A percentile compares a stretch with the other conserved stretches of the same genome.
phyloP scores from a whole-genome alignment of 2,113 vertebrate genomes.

The Lanius ludovicianus region DNA sequence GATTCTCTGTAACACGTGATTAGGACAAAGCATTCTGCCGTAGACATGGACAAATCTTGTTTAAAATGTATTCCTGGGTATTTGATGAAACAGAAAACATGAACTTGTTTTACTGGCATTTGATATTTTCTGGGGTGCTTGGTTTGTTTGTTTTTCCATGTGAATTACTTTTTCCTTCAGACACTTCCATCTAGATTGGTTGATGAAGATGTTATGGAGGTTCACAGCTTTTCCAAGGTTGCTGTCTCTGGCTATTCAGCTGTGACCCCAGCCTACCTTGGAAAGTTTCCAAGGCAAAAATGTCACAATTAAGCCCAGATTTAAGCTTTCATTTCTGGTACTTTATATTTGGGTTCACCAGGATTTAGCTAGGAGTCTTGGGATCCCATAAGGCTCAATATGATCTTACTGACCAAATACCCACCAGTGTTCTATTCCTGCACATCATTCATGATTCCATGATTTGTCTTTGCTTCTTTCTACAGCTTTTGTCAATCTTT shows the following conservation, averaged over 20 bases:
- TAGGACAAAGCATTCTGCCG: background rate
- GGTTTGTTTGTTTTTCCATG: background rate
- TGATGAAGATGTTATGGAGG: background rate
- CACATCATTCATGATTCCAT: background rate
- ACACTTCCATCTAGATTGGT: background rate
- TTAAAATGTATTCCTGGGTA: background rate
- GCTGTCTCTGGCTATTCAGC: background rate
- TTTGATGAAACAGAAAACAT: background rate
- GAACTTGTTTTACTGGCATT: background rate
- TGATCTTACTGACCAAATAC: background rate
- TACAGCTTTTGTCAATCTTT: background rate
- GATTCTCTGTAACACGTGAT: accelerated
- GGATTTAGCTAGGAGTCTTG: conserved; percentile 36
- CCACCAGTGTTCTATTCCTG: background rate
- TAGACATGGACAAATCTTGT: background rate
- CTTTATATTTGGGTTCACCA: background rate
- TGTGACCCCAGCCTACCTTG: background rate
- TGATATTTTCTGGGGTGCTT: background rate
- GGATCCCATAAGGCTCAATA: background rate
- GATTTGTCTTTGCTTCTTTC: background rate
- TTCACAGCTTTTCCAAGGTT: background rate
- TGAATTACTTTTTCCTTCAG: background rate
- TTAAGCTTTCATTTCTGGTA: conserved; percentile 53
- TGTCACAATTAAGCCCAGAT: conserved; percentile 6
- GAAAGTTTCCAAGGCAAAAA: background rate